Evolutionary conservation across 2,113 vertebrate genomes (phyloP), one percentile per base, ranked within the genome.

Genomic region (Pseudopipra pipra): DNA sequence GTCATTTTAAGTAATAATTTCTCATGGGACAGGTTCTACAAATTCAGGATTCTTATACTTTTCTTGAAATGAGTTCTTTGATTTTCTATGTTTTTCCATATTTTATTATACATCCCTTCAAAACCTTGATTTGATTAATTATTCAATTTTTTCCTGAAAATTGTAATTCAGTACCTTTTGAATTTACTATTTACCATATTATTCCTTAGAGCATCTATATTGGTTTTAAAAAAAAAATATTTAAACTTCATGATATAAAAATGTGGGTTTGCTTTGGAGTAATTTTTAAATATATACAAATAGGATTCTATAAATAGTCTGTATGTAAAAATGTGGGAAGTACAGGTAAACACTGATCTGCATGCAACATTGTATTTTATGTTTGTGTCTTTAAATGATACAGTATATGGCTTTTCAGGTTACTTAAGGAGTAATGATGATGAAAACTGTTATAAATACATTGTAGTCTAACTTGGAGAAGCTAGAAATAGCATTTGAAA

Each of bases 391-490:
- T 97, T 85, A 96, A 95, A 90, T 91, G 22, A 81, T 92, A 92
- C 3, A 88, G 72, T 85, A 41, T 55, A 65, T 78, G 62, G 30
- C 75, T 96, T 96, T 88, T n/a, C 46, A 83, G 59, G 58, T 81
- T 96, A 89, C 52, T 89, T 93, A 89, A 27, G 83, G 80, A 75
- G 88, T 66, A 90, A 44, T 71, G 37, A 94, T 93, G 96, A 97
- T 84, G 66, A 95, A 95, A 97, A 46, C n/a, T 85, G 93, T 96
- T 96, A 91, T 85, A 97, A 97, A 95, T 96, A 97, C 41, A 56
- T 67, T 77, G 39, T 75, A 92, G 67, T 95, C 43, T 75, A 96
- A 93, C 93, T 80, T 54, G 18, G 47, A 79, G 71, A 82, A 85
- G 71, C 82, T 91, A 93, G 78, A 95, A 97, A 96, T 87, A 96